Evolutionary conservation across 2,888 invertebrate species (phyloP), one percentile per base, ranked within the genome.

Genomic region (Acronicta leporina): DNA sequence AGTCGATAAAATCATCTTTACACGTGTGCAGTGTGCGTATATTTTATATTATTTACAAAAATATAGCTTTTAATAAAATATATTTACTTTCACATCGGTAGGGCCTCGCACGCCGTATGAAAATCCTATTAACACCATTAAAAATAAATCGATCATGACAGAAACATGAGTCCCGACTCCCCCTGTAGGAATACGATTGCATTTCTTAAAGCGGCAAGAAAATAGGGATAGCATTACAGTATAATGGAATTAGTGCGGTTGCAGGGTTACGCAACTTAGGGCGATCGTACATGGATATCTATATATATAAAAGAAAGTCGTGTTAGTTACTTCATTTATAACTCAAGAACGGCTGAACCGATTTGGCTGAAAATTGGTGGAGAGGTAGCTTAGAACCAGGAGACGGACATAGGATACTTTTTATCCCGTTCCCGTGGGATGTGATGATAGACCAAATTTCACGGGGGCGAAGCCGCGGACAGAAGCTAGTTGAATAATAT

Each of bases 41-140:
- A 55, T 15, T n/a, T 55, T n/a, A n/a, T n/a, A n/a, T n/a, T n/a
- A n/a, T n/a, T n/a, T n/a, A n/a, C n/a, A n/a, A n/a, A n/a, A n/a
- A n/a, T n/a, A n/a, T n/a, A n/a, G n/a, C n/a, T n/a, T n/a, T n/a
- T n/a, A n/a, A 20, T 61, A 59, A 76, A 74, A 74, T 63, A 71
- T 57, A 77, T 58, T 63, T 49, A 60, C 63, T 71, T 57, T 43
- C 41, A 77, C 61, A 63, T 62, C 47, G 25, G 60, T 67, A 75
- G 43, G 63, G 68, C 68, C 65, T 68, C 73, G 27, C 56, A 48
- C 59, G 43, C 48, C 44, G 63, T 60, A 50, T 62, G 64, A 68
- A 77, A 78, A 78, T 70, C 76, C 73, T 75, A 68, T 78, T 78
- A 75, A 53, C 48, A 68, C 73, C 73, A 68, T 78, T 78, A 75